These are phyloP conservation scores for Chloropsis cyanopogon DNA, from an alignment of 2,113 vertebrate genomes.

Conservation along the genomic window DNA sequence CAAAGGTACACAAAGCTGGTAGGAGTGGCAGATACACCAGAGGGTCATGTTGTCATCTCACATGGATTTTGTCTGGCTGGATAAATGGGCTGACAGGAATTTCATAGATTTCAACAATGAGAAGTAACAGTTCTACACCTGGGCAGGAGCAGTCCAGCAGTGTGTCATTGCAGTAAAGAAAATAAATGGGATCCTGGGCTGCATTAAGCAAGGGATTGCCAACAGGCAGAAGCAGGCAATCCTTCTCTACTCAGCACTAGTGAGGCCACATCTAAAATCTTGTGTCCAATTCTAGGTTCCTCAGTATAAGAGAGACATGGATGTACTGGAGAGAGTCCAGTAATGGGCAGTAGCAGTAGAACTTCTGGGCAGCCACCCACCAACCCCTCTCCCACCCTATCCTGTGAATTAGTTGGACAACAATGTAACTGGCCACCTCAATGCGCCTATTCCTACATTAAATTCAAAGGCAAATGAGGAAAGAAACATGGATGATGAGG, in stretches of 20 bases:
- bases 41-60: background rate
- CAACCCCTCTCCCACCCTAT: background rate
- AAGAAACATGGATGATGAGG: background rate
- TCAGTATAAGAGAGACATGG: background rate
- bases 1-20: background rate
- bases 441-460: background rate
- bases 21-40: background rate
- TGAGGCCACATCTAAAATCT: background rate
- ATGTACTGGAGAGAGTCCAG: background rate
- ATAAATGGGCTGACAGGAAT: background rate
- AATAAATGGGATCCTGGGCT: background rate
- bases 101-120: background rate
- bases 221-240: background rate
- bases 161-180: background rate
- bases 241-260: background rate
- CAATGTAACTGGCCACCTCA: background rate
- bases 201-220: background rate
- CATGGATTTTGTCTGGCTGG: background rate
- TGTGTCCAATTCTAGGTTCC: background rate
- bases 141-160: background rate
- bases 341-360: background rate
- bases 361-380: background rate
- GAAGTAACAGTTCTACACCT: background rate
- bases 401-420: background rate
- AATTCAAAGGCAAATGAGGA: background rate